Conservation (phyloP, 1,140 invertebrate genomes). For the Papilio machaon region DNA sequence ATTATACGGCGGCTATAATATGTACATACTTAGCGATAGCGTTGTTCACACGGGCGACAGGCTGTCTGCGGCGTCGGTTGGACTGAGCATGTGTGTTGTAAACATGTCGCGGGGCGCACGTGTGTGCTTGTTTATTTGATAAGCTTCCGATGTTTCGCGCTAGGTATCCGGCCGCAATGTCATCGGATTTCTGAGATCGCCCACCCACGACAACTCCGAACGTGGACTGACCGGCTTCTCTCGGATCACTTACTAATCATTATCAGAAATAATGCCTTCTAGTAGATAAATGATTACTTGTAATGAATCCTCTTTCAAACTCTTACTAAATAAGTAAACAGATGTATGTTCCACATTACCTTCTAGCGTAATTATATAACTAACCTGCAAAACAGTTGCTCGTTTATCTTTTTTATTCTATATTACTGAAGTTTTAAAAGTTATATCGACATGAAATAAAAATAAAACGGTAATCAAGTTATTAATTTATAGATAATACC, state of each 20-base stretch:
- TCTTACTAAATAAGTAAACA: neutral
- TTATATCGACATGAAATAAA: neutral
- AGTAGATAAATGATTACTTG: neutral
- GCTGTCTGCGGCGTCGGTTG: slow-evolving; percentile 73
- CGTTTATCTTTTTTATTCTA: no score
- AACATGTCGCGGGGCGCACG: slow-evolving; percentile 62
- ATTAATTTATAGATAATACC: neutral
- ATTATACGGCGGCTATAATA: slow-evolving; percentile 68
- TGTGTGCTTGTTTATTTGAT: slow-evolving; percentile 77
- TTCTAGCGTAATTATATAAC: no score
- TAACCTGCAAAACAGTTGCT: no score
- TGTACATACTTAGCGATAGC: slow-evolving; percentile 74
- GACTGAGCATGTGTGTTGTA: slow-evolving; percentile 69
- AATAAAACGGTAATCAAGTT: neutral
- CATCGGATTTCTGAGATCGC: slow-evolving; percentile 67
- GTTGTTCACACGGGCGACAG: slow-evolving; percentile 78
- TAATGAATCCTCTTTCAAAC: neutral
- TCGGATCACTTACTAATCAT: slow-evolving; percentile 4
- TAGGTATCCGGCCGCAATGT: slow-evolving; percentile 75
- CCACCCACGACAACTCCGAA: slow-evolving; percentile 60
- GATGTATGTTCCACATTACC: neutral
- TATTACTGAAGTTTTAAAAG: neutral
- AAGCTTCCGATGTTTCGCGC: slow-evolving; percentile 78
- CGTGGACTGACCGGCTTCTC: slow-evolving; percentile 31
- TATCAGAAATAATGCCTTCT: neutral